phyloP scores from a whole-genome alignment of 1,140 invertebrate species.

The Drosophila kohkoa region DNA sequence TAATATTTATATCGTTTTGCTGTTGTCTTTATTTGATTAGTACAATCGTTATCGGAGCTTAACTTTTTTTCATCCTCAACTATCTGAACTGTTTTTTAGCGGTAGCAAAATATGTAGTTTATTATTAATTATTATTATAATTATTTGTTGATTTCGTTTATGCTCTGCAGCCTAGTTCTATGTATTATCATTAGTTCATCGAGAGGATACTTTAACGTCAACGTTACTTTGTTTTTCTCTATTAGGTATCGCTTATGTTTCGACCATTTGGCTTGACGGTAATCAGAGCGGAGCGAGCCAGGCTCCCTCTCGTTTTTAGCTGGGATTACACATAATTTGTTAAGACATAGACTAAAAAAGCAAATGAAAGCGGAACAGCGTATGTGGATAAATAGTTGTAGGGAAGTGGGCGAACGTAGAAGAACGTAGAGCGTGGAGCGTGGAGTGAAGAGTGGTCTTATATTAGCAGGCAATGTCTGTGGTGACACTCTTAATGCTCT shows the following conservation, averaged over 20 bases:
- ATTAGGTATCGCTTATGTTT: conserved; percentile 29
- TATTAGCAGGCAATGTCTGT: conserved; percentile 84
- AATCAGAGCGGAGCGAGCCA: conserved; percentile 22
- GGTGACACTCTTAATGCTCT: conserved; percentile 86
- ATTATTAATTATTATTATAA: conserved; percentile 11
- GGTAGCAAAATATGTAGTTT: conserved; percentile 60
- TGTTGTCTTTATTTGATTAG: conserved; percentile 57
- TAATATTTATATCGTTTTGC: conserved; percentile 37
- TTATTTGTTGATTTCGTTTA: conserved; percentile 31
- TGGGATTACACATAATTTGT: conserved; percentile 26
- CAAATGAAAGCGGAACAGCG: conserved; percentile 29
- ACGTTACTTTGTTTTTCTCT: conserved; percentile 10
- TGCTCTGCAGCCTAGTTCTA: conserved; percentile 52
- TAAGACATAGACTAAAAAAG: conserved; percentile 34
- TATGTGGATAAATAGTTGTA: background rate
- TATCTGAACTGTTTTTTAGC: conserved; percentile 43
- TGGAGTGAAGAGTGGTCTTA: conserved; percentile 24
- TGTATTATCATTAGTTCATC: conserved; percentile 50
- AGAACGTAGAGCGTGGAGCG: background rate
- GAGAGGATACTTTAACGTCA: conserved; percentile 42
- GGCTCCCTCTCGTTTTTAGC: conserved; percentile 19
- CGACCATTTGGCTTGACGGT: conserved; percentile 59
- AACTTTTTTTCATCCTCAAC: conserved; percentile 27
- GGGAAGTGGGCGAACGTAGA: conserved; percentile 10
- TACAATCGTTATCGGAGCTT: conserved; percentile 55